Evolutionary conservation across 2,797 vertebrate genomes (phyloP), one percentile per base, ranked within the genome.

Genomic region (Tauraco hartlaubi): DNA sequence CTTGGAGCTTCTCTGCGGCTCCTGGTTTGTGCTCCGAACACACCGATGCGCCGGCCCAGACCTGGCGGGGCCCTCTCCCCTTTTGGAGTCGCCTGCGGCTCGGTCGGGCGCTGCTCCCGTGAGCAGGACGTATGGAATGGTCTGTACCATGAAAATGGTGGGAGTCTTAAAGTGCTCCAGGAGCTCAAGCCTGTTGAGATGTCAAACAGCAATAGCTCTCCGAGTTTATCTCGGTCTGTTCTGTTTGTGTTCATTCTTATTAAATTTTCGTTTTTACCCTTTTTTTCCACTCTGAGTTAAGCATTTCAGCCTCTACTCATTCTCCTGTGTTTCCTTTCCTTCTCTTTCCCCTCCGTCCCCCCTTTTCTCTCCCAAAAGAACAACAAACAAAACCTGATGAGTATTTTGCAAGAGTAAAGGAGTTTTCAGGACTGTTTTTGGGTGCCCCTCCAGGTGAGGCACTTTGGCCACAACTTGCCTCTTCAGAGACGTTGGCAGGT

Each of bases 81-180:
- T 22, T 19, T 3, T 6, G 72, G 18, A 35, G 6, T 25, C 31
- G 46, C 18, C 35, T 9, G 20, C 0, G 3, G 18, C 68, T 39
- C 3, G 4, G 1, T 46, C 19, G 1, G 39, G 52, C 39, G 43
- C 58, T 31, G 72, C 66, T 54, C 0, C 10, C 0, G 33, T 11
- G 7, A 63, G 41, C 71, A 19, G 39, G 6, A 2, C 1, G 0
- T 7, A 2, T 13, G 0, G 0, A 2, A 7, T 21, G 37, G 11
- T 31, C 52, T 35, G 11, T 22, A 9, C 13, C 6, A 0, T 19
- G 6, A 11, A 15, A 31, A 6, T 5, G 15, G 10, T 1, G 4
- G 48, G 43, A 37, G 55, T 5, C 55, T 25, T 10, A 1, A 25
- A 31, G 37, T 0, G 0, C n/a, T 31, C n/a, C 9, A 12, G 77